Evolutionary conservation across 2,888 invertebrate genomes (phyloP), one percentile per base, ranked within the genome.

Genomic region (Andrena chrysosceles): DNA sequence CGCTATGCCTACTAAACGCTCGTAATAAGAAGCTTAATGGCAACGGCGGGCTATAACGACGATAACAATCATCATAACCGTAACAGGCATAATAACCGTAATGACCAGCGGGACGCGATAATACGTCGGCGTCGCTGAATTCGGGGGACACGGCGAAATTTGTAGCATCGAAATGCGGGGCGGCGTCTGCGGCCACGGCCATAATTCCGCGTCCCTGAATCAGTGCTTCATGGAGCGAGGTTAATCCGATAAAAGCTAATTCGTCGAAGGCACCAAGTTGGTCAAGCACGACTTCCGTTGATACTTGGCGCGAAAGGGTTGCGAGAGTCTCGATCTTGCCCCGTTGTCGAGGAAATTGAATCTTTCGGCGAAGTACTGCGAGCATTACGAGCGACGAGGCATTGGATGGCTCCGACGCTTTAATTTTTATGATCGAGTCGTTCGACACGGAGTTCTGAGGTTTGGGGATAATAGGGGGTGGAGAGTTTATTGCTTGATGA

Each of bases 31-130:
- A 82, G 74, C 75, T 83, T 88, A 88, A 88, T 88, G 77, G 83
- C 64, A 74, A 52, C 73, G 75, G 59, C 78, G 75, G 56, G 59
- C 74, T 64, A 48, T 85, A 82, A 85, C 72, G 87, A 80, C 73
- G 78, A 82, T 85, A 85, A 89, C 85, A 89, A 88, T 88, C 87
- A 89, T 85, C 89, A 82, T 88, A 89, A 89, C 78, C 89, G 68
- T 88, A 87, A 85, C 82, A 68, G 78, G 77, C 68, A 83, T 87
- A 89, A 85, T 89, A 84, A 85, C 85, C 77, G 70, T 89, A 88
- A 88, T 88, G 83, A 87, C 82, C 82, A 76, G 66, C 74, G 69
- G 70, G 78, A 73, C 68, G 68, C 76, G 77, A 83, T 81, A 86
- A 80, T 83, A 85, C 81, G 80, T 77, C 68, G 76, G 67, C 73